Conservation (phyloP, 1,140 invertebrate species). For the Homarus americanus region DNA sequence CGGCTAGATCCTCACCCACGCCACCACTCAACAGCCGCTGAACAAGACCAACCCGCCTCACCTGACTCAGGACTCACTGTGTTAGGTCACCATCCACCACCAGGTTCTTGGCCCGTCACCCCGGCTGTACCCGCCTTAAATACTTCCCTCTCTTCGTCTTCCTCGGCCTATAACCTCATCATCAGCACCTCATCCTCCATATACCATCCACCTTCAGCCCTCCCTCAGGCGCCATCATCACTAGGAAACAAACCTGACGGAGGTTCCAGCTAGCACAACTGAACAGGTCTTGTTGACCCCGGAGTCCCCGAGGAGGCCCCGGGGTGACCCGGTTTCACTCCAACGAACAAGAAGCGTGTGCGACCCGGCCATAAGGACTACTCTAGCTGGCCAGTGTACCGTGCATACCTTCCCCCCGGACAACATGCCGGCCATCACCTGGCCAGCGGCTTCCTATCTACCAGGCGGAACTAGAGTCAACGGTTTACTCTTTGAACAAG, state of each 20-base stretch:
- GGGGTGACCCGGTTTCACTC: not conserved
- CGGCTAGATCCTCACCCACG: not conserved
- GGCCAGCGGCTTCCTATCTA: not conserved
- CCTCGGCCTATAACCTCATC: not conserved
- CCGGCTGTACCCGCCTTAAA: too few species aligned
- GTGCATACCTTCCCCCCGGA: not conserved
- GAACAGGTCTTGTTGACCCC: not conserved
- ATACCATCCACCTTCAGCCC: not conserved
- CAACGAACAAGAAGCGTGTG: not conserved
- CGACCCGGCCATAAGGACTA: not conserved
- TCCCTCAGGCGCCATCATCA: not conserved
- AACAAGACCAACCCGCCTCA: not conserved
- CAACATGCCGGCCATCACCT: not conserved
- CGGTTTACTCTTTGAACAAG: slow-evolving; percentile 20
- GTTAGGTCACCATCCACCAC: too few species aligned
- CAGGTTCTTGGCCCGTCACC: too few species aligned
- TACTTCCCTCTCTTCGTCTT: not conserved
- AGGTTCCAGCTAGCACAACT: not conserved
- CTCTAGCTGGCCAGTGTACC: not conserved
- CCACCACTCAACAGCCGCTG: not conserved
- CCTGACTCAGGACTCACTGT: not conserved
- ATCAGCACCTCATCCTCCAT: too few species aligned
- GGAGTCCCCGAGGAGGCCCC: not conserved
- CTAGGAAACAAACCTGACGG: not conserved
- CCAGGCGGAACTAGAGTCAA: not conserved